Base-by-base conservation (phyloP, 2,797 vertebrate species). In the Pseudochirops cupreus region DNA sequence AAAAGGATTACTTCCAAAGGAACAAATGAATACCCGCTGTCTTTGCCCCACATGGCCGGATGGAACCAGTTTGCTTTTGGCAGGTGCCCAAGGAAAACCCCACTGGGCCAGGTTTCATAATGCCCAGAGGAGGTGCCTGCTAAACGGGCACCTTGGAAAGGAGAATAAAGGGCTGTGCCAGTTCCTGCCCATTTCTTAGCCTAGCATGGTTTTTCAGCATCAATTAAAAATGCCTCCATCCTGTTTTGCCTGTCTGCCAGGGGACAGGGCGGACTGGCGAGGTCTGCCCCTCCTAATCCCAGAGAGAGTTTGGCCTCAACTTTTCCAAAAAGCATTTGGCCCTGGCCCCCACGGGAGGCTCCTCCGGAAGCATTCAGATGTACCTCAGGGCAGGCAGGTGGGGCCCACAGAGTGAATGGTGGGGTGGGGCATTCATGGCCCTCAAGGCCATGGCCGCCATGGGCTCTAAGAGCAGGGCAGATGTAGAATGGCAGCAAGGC, bases 21-120 rank as follows among this genome's bases (percentile, higher is more conserved):
- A 92, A 92, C 94, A 97, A 97, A 97, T 98, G 98, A 97, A 97
- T 29, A 57, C 94, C 55, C 50, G 33, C 10, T 33, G 16, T 91
- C 39, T 98, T 98, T 97, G 95, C 98, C 56, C 82, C 94, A 97
- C 95, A 92, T 96, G 97, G 97, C 97, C 96, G 96, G 98, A 98
- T 97, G 97, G 97, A 98, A 98, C 98, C 98, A 97, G 98, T 98
- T 98, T 97, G 91, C 91, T 98, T 97, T 97, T 98, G 97, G 98
- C 98, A 98, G 91, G 93, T 97, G 98, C 98, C 98, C 98, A 97
- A 98, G 97, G 98, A 97, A 98, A 98, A 98, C 97, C 97, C 98
- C 97, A 98, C 7, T 95, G 98, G 98, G 98, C 97, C 98, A 95
- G 96, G 98, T 97, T 98, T 98, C 98, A 97, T 62, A 95, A 97